These are phyloP conservation scores for Craniophora ligustri DNA, from an alignment of 2,888 invertebrate species.

Conservation along the genomic window DNA sequence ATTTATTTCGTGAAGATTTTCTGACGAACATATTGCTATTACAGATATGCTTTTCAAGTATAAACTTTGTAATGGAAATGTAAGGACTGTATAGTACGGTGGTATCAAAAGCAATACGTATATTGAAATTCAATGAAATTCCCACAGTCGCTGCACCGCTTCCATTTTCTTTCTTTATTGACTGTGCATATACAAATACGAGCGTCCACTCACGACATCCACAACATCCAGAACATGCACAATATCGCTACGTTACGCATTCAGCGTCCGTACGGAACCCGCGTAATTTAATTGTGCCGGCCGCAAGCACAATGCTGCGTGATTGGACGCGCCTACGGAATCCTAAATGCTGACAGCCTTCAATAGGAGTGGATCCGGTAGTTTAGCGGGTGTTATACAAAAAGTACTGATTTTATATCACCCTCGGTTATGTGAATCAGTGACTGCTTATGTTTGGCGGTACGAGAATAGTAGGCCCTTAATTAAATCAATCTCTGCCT, in stretches of 20 bases:
- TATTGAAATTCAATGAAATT: no score
- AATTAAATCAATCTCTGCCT: constrained; percentile 10
- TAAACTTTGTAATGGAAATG: no score
- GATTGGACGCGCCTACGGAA: constrained; percentile 73
- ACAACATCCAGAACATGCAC: constrained; percentile 15
- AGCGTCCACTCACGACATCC: no score
- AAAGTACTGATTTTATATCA: constrained; percentile 41
- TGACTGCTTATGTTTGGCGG: constrained; percentile 13
- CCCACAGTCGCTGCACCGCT: background rate
- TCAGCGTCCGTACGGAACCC: constrained; percentile 57
- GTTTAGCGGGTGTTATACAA: constrained; percentile 20
- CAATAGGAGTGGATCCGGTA: constrained; percentile 35
- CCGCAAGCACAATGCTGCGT: constrained; percentile 75
- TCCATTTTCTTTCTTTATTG: background rate
- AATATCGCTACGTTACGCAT: constrained; percentile 51
- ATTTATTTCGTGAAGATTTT: constrained; percentile 26
- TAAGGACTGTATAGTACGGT: no score
- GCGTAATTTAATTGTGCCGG: constrained; percentile 62
- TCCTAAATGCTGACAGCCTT: constrained; percentile 61
- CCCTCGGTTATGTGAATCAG: constrained; percentile 17
- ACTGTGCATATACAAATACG: background rate
- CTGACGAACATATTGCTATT: no score
- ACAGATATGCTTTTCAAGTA: no score
- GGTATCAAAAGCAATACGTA: no score
- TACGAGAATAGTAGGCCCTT: background rate